Conservation (phyloP, 2,113 vertebrate genomes). For the Neogale vison region DNA sequence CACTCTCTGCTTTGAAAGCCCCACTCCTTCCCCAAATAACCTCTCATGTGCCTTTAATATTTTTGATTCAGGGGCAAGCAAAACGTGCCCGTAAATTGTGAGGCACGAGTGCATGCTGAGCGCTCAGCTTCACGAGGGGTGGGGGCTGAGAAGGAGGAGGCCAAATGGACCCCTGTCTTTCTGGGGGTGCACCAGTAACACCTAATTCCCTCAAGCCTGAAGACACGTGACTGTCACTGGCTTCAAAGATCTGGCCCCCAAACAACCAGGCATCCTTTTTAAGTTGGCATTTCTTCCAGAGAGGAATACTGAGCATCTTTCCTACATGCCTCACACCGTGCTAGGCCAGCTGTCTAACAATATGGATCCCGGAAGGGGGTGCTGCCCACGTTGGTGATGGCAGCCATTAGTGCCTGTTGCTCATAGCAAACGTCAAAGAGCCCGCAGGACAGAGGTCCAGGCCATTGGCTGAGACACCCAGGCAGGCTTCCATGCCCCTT, state of each 20-base stretch:
- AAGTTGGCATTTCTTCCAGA: slow-evolving; percentile 58
- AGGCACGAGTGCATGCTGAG: rapidly evolving
- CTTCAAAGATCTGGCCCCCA: slow-evolving; percentile 56
- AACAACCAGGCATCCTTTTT: slow-evolving; percentile 59
- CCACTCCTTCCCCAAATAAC: neutral
- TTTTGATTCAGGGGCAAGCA: neutral
- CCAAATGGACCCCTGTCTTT: neutral
- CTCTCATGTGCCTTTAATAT: neutral
- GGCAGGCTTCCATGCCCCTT: neutral
- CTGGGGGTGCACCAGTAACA: neutral
- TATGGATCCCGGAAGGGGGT: slow-evolving; percentile 53
- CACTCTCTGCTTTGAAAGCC: neutral
- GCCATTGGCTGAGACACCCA: neutral
- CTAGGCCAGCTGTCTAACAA: slow-evolving; percentile 62
- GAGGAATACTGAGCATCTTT: slow-evolving; percentile 43
- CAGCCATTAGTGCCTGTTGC: slow-evolving; percentile 37
- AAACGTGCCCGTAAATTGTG: neutral
- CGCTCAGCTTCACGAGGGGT: rapidly evolving
- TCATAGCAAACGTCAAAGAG: neutral
- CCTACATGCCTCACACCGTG: neutral
- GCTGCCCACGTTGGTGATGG: neutral
- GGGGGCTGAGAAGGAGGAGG: neutral
- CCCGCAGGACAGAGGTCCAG: neutral
- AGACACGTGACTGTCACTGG: neutral
- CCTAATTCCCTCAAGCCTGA: neutral